Base-by-base conservation (phyloP, 2,797 vertebrate genomes). In the Selene dorsalis region DNA sequence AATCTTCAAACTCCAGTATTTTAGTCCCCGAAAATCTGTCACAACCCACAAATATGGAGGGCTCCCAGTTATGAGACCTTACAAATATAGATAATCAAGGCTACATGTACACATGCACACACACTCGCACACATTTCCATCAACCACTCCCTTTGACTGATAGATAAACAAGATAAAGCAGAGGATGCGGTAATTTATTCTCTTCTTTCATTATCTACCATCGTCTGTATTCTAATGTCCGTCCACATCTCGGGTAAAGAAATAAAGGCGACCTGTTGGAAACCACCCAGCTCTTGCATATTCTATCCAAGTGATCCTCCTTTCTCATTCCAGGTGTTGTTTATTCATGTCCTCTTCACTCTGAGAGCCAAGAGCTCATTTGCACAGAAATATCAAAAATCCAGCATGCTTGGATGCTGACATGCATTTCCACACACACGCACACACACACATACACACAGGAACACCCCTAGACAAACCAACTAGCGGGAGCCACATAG, bases 361-460 rank as follows among this genome's bases (percentile, higher is more conserved):
- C 66, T 63, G 58, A 73, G n/a, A 76, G 47, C 26, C 60, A 83
- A 83, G 63, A 3, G 35, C 58, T 79, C 50, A 89, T 89, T 89
- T 79, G 55, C 78, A 87, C 86, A 50, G 59, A 82, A 86, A 87
- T 84, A 73, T 84, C 60, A 65, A 62, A 61, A 65, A 65, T 86
- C 59, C 7, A 68, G 43, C 14, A 5, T 50, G 47, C 48, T 78
- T 50, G 17, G 66, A 53, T 32, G 73, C 55, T 24, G 63, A 84
- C 65, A 56, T 22, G 26, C 28, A 43, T 55, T 57, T 38, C 8
- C 57, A 62, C 66, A 41, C 50, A 50, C 13, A 58, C 17, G 39
- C 32, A 13, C 3, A 13, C 1, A 41, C 12, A 56, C 43, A 62
- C n/a, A n/a, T n/a, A n/a, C n/a, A n/a, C 1, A 63, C 32, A 35